These are phyloP conservation scores for Muscicapa comitata DNA, from an alignment of 2,797 vertebrate species.

Conservation along the genomic window DNA sequence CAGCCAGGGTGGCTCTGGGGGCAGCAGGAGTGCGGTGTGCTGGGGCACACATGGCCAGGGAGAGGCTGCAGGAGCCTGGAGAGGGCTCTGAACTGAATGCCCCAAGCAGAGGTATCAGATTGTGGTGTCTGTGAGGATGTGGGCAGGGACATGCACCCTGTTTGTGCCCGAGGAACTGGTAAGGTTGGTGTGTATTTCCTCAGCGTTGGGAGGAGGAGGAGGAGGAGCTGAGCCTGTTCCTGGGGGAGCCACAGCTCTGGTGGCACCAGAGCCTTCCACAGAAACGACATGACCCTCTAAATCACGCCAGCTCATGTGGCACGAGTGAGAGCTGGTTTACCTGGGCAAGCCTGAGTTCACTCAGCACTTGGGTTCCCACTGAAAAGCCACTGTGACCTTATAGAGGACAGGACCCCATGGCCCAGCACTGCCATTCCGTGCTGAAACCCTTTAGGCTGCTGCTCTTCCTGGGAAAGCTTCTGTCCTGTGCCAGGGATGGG, in stretches of 20 bases:
- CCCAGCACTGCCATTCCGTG: accelerated
- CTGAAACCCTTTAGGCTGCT: background rate
- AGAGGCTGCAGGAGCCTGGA: background rate
- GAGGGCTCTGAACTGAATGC: background rate
- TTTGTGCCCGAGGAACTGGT: background rate
- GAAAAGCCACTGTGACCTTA: background rate
- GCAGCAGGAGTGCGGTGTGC: no score
- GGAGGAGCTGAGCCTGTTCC: background rate
- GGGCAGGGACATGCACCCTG: background rate
- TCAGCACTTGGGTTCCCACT: background rate
- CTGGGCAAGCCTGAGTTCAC: background rate
- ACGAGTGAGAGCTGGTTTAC: background rate
- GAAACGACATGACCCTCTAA: background rate
- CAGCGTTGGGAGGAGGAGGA: background rate
- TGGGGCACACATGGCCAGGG: accelerated
- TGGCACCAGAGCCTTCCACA: background rate
- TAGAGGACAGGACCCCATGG: accelerated
- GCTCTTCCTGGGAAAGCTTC: background rate
- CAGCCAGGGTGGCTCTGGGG: no score
- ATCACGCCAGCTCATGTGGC: background rate
- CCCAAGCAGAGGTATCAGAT: background rate
- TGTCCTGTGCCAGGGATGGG: background rate
- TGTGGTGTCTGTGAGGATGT: background rate
- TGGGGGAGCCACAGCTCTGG: background rate
- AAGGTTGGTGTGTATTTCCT: background rate